Base-by-base conservation (phyloP, 1,140 invertebrate species). In the Drosophila nigrodunni region DNA sequence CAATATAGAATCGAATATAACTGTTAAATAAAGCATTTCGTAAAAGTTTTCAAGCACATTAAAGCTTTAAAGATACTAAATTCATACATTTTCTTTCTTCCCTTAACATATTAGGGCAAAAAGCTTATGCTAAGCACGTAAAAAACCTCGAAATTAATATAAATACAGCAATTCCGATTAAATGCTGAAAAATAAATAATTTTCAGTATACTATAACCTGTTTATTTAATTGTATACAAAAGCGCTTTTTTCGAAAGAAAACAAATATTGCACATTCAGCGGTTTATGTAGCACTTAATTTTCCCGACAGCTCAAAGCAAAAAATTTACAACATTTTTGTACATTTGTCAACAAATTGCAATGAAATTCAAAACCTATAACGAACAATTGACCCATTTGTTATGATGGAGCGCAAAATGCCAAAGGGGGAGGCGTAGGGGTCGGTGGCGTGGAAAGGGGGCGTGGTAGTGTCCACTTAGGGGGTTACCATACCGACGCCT, bases 301-400 rank as follows among this genome's bases (percentile, higher is more conserved):
- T 39, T 21, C 39, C 13, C 9, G 21, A 9, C 7, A 25, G 34
- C n/a, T n/a, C 50, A 35, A 46, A 3, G 25, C 41, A 30, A 30
- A 1, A 44, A 49, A 47, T 57, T 62, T 68, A 46, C 50, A 71
- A 74, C 35, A 44, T 58, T 35, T 35, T 18, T 61, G 44, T 39
- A 68, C 37, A 55, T 44, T 55, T 74, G 65, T 74, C 47, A 67
- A 61, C 43, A 74, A 74, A 74, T 74, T 74, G 71, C 72, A 74
- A 65, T 68, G 50, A 44, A 70, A 78, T 74, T 74, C 21, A 37
- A 65, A 70, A 78, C 66, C 65, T 78, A 78, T 74, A 74, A 75
- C 58, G 57, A 78, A 70, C 66, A 78, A 74, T 78, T 78, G 76
- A 78, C 76, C 76, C 47, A 78, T 75, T 70, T 78, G 60, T 47